Base-by-base conservation (phyloP, 1,140 invertebrate genomes). In the Dreissena rostriformis region DNA sequence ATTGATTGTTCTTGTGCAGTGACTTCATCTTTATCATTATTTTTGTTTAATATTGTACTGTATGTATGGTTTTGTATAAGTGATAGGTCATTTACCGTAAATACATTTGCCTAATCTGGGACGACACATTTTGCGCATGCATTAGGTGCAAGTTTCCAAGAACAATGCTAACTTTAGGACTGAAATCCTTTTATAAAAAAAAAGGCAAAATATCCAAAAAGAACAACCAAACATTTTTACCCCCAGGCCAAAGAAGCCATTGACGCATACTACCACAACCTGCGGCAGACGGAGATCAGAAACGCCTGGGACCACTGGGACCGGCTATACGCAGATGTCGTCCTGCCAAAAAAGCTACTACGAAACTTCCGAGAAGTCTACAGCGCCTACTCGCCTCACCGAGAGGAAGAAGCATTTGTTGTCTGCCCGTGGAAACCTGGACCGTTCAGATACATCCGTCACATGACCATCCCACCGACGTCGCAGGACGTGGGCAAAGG, bases 231-330 rank as follows among this genome's bases (percentile, higher is more conserved):
- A 39, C 8, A 39, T 39, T 39, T 39, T 28, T 72, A 22, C 8
- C 79, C 63, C 22, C 8, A 89, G 87, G 86, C 81, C 19, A 78
- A 71, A n/a, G 19, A 81, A 63, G 85, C 84, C 2, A 71, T 89
- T 39, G 77, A 86, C 72, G 80, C 81, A 6, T 89, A 89, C 63
- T 90, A 90, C 65, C 61, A 82, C 11, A 85, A 86, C 24, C 55
- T 90, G 77, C 68, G 87, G 57, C 80, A 86, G 57, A 79, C 68
- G n/a, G 68, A 61, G 22, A 86, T 89, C 11, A 29, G 55, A 14
- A 86, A 82, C 79, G 83, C 86, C 6, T 85, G 65, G 22, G 84
- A 87, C 26, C 82, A 89, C 73, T 90, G 89, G 89, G 88, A 88
- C 39, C 74, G 73, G n/a, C 67, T 90, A 15, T 87, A 88, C 57